phyloP scores from a whole-genome alignment of 2,888 invertebrate genomes.

The Drosophila fungiperda region DNA sequence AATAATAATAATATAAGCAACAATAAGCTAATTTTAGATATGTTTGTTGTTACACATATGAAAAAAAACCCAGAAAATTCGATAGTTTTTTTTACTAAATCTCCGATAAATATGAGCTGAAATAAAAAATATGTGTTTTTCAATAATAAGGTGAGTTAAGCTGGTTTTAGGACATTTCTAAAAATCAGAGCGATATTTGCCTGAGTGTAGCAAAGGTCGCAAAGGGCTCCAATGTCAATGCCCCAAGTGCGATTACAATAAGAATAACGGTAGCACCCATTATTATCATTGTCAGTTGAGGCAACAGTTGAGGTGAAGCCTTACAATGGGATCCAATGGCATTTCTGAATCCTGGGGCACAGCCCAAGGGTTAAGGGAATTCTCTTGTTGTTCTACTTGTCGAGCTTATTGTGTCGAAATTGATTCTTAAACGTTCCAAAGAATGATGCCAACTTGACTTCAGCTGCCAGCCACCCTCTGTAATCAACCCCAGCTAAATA shows the following conservation, averaged over 20 bases:
- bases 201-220: slow-evolving; percentile 36
- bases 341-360: slow-evolving; percentile 39
- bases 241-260: not conserved
- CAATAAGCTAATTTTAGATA: not conserved
- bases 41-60: not conserved
- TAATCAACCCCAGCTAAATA: slow-evolving; percentile 35
- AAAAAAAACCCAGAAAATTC: not conserved
- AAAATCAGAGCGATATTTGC: not conserved
- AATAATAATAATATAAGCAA: not conserved
- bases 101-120: not conserved
- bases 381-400: slow-evolving; percentile 52
- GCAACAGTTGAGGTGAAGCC: slow-evolving; percentile 6
- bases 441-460: slow-evolving; percentile 74
- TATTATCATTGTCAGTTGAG: not conserved
- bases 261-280: not conserved
- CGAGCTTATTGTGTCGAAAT: slow-evolving; percentile 67
- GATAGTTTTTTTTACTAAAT: not conserved
- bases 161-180: not conserved
- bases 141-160: not conserved
- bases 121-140: not conserved
- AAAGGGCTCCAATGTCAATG: not conserved
- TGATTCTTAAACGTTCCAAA: slow-evolving; percentile 76
- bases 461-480: slow-evolving; percentile 21
- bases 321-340: slow-evolving; percentile 58
- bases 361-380: slow-evolving; percentile 23